Evolutionary conservation across 1,140 invertebrate species (phyloP).

Genomic region (Drosophila nasuta): DNA sequence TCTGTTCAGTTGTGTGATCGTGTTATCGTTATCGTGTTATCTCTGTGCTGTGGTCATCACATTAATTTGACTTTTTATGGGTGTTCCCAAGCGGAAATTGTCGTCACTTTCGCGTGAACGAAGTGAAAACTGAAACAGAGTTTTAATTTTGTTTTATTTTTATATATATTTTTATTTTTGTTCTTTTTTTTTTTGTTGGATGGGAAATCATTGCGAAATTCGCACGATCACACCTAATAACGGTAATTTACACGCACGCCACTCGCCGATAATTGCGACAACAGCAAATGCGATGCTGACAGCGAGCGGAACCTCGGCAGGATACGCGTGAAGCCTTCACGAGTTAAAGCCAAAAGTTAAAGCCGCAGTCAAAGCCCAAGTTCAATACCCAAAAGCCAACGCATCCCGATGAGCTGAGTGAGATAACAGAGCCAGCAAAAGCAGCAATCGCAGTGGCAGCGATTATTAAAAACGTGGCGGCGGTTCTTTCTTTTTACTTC

Average conservation of each 20-base stretch:
- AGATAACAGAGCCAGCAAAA: constrained; percentile 65
- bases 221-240: constrained; percentile 84
- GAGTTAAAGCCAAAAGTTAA: not conserved
- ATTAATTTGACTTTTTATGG: constrained; percentile 84
- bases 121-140: constrained; percentile 13
- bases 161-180: not conserved
- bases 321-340: constrained; percentile 44
- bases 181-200: not conserved
- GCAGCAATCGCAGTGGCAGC: constrained; percentile 41
- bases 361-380: constrained; percentile 2
- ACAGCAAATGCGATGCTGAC: constrained; percentile 55
- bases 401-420: constrained; percentile 72
- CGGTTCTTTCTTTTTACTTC: constrained; percentile 11
- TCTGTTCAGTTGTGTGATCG: not conserved
- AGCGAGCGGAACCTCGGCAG: constrained; percentile 41
- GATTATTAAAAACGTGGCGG: constrained; percentile 74
- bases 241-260: constrained; percentile 84
- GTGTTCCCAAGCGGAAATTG: constrained; percentile 70
- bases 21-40: constrained; percentile 12
- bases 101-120: constrained; percentile 50
- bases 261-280: constrained; percentile 55
- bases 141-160: not conserved
- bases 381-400: constrained; percentile 38
- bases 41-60: constrained; percentile 52
- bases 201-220: constrained; percentile 40